These are phyloP conservation scores for Belgica antarctica DNA, from an alignment of 2,888 invertebrate species.

Conservation along the genomic window DNA sequence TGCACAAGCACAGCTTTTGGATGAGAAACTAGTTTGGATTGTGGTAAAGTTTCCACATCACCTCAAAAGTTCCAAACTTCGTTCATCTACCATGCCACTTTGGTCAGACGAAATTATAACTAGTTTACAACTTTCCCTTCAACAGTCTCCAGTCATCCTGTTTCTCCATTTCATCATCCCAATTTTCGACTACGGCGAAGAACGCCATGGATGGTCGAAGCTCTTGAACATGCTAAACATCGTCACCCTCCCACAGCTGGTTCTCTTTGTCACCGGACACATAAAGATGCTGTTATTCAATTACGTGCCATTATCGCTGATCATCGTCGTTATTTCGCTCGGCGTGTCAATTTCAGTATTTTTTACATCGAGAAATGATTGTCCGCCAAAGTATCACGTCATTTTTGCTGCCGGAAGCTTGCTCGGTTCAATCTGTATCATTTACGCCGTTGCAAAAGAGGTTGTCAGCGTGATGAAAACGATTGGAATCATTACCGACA, in stretches of 20 bases:
- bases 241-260: slow-evolving; percentile 53
- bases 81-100: no score
- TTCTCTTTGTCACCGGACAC: background rate
- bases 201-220: slow-evolving; percentile 60
- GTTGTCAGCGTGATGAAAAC: slow-evolving; percentile 59
- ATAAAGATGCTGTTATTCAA: background rate
- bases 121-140: background rate
- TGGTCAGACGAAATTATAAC: no score
- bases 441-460: slow-evolving; percentile 63
- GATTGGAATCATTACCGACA: slow-evolving; percentile 60
- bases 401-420: slow-evolving; percentile 47
- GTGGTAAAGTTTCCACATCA: background rate
- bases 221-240: slow-evolving; percentile 59
- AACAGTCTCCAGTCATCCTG: slow-evolving; percentile 58
- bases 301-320: slow-evolving; percentile 38
- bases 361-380: slow-evolving; percentile 47
- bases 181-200: slow-evolving; percentile 57
- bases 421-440: slow-evolving; percentile 57
- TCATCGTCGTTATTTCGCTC: slow-evolving; percentile 32
- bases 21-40: no score
- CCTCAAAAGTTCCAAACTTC: background rate
- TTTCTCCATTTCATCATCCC: slow-evolving; percentile 59
- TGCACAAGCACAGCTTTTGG: no score
- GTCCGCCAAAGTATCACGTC: slow-evolving; percentile 48
- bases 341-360: slow-evolving; percentile 45